Evolutionary conservation across 2,113 vertebrate species (phyloP).

Genomic region (Cariama cristata): DNA sequence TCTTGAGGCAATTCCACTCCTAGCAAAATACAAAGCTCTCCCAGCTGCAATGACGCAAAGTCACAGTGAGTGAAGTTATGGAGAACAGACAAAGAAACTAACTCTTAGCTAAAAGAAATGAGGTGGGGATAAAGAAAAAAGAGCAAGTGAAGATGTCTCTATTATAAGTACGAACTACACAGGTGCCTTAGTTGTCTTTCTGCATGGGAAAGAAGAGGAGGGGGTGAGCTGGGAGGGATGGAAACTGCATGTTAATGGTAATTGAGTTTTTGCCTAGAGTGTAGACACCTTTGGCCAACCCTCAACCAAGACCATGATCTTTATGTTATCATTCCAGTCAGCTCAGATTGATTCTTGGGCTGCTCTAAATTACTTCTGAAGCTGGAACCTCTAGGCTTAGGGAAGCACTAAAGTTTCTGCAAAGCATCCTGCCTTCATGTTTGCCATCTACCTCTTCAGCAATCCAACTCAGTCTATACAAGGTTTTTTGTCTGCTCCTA

Average conservation of each 20-base stretch:
- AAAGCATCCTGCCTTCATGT: neutral
- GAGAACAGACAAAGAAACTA: neutral
- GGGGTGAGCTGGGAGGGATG: neutral
- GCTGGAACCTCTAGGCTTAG: neutral
- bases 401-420: neutral
- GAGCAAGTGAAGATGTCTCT: neutral
- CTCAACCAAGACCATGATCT: neutral
- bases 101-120: neutral
- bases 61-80: neutral
- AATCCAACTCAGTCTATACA: neutral
- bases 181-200: neutral
- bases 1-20: constrained; percentile 8
- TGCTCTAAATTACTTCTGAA: neutral
- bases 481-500: neutral
- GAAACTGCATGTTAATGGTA: neutral
- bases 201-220: neutral
- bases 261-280: neutral
- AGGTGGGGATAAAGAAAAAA: neutral
- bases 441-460: neutral
- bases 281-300: neutral
- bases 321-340: neutral
- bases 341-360: neutral
- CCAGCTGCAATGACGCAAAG: neutral
- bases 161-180: neutral
- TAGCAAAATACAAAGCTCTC: neutral